Evolutionary conservation across 2,797 vertebrate genomes (phyloP), one percentile per base, ranked within the genome.

Genomic region (Champsocephalus gunnari): DNA sequence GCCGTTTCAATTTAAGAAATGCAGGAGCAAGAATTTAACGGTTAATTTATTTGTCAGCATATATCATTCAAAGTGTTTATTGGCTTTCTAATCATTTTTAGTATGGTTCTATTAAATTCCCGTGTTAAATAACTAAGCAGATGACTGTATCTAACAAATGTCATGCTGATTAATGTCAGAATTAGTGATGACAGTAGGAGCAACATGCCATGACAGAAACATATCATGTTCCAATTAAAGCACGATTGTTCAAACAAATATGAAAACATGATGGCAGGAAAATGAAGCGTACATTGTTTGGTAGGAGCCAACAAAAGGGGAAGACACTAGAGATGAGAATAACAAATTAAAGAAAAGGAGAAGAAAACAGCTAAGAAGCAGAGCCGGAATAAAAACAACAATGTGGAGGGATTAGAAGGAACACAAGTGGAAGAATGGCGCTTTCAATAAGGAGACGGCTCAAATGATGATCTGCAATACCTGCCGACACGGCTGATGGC

Each of bases 241-340:
- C 9, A 59, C 56, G 55, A 64, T 64, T 64, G 41, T 67, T 67
- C 34, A 48, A 69, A 72, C 32, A 77, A 79, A 81, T 45, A 64
- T 21, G 55, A 73, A 79, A 86, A 82, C 41, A 81, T 9, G 53
- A 66, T 3, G 49, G 12, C 45, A 34, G 71, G 48, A 66, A 78
- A 86, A 88, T 78, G 49, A 77, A 74, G 63, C 34, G 16, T 47
- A 45, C 61, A 80, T 77, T 10, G 83, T 75, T 78, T 41, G 64
- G 62, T 44, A 32, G 57, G n/a, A 78, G 55, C 17, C 44, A 51
- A 73, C 47, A 19, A 32, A 43, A 28, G 69, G 14, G 62, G 60
- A 72, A 60, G 13, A 60, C 10, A 2, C 51, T 14, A 3, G 2
- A 21, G 54, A 73, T 50, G 49, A 73, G 47, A 19, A 79, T 19